These are phyloP conservation scores for Parnassius smintheus DNA, from an alignment of 2,888 invertebrate genomes.

Conservation along the genomic window DNA sequence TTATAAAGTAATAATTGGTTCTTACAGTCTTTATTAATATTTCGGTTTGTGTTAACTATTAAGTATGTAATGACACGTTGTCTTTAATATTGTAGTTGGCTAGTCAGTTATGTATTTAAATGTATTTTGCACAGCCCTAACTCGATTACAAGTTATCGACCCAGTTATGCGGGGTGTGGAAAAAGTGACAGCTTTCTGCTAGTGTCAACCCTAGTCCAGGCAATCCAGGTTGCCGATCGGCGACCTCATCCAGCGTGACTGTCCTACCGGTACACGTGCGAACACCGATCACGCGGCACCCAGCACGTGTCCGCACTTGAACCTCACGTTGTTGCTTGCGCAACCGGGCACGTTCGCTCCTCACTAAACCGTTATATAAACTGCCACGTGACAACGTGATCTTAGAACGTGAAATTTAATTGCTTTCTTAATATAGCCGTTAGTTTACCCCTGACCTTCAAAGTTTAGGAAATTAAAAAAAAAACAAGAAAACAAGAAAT, in stretches of 20 bases:
- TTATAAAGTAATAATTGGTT: too few relatives aligned
- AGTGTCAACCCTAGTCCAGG: slow-evolving; percentile 11
- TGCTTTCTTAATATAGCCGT: slow-evolving; percentile 42
- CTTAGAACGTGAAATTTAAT: slow-evolving; percentile 60
- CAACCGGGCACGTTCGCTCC: slow-evolving; percentile 66
- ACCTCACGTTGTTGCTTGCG: slow-evolving; percentile 75
- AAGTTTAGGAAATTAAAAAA: too few relatives aligned
- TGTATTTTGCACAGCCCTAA: too few relatives aligned
- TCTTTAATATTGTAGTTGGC: too few relatives aligned
- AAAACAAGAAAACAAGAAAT: too few relatives aligned
- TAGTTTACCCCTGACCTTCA: slow-evolving; percentile 34
- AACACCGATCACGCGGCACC: slow-evolving; percentile 64
- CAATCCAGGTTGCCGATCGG: slow-evolving; percentile 32
- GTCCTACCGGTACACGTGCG: slow-evolving; percentile 55
- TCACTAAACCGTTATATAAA: slow-evolving; percentile 71
- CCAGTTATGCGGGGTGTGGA: background rate
- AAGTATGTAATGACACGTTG: too few relatives aligned
- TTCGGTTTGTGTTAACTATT: too few relatives aligned
- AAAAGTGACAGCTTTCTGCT: background rate
- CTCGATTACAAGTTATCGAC: too few relatives aligned
- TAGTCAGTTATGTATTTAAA: too few relatives aligned
- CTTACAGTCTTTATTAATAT: too few relatives aligned
- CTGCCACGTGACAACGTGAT: slow-evolving; percentile 78
- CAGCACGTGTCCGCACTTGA: slow-evolving; percentile 69
- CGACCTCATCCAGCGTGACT: slow-evolving; percentile 51